phyloP scores from a whole-genome alignment of 2,888 invertebrate species.

The Podabrus alpinus region DNA sequence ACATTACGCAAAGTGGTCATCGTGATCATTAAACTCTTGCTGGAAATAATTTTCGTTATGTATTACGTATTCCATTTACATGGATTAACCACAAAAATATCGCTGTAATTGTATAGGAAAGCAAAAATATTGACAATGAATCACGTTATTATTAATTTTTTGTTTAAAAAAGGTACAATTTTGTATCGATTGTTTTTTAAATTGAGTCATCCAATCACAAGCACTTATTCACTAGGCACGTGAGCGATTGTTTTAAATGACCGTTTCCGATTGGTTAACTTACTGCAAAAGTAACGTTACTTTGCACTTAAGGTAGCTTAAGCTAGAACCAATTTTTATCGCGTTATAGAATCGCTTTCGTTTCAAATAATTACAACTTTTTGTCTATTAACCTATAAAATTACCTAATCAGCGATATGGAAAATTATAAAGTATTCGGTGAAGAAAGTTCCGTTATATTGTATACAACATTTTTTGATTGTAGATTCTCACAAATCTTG shows the following conservation, averaged over 20 bases:
- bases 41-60: neutral
- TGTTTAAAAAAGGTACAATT: neutral
- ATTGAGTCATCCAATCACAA: neutral
- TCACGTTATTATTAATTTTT: neutral
- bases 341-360: neutral
- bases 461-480: neutral
- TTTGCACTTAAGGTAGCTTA: neutral
- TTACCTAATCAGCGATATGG: conserved; percentile 1
- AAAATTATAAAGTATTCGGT: neutral
- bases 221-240: neutral
- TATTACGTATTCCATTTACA: neutral
- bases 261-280: neutral
- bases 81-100: neutral
- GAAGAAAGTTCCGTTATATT: conserved; percentile 2
- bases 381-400: neutral
- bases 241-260: neutral
- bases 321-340: neutral
- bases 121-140: neutral
- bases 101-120: neutral
- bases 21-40: neutral
- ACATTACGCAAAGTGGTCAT: neutral
- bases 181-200: neutral
- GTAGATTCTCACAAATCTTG: neutral
- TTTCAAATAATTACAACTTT: neutral
- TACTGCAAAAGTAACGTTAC: neutral